These are phyloP conservation scores for Scarus forsteni DNA, from an alignment of 2,797 vertebrate species.

Conservation along the genomic window DNA sequence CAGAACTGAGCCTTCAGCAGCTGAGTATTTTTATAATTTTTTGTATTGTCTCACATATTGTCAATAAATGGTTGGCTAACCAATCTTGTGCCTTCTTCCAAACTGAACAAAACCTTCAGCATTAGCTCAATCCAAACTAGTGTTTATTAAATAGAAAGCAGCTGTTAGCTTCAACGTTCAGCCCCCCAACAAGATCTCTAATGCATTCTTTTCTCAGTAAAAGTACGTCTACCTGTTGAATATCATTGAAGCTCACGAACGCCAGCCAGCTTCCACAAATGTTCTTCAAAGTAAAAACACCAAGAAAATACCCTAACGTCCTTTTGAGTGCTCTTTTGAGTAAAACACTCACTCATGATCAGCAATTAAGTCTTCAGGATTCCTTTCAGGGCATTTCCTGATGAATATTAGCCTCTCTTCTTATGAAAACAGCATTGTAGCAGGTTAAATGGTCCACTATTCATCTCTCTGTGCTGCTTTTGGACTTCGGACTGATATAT, in stretches of 20 bases:
- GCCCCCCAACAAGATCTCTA: too few relatives aligned
- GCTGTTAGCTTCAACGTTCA: too few relatives aligned
- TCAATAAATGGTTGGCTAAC: too few relatives aligned
- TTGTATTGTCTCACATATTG: too few relatives aligned
- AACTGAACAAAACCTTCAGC: too few relatives aligned
- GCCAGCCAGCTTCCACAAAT: background rate
- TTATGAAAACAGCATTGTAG: constrained; percentile 21
- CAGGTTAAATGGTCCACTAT: constrained; percentile 39
- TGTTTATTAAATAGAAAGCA: too few relatives aligned
- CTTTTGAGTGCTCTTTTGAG: constrained; percentile 12
- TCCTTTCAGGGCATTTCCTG: constrained; percentile 22
- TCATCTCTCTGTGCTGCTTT: constrained; percentile 24
- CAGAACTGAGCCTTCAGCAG: too few relatives aligned
- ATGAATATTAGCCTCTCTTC: constrained; percentile 50
- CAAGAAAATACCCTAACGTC: constrained; percentile 6
- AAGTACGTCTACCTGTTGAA: too few relatives aligned
- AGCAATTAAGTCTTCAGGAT: constrained; percentile 30
- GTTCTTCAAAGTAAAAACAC: constrained; percentile 15
- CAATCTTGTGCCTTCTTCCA: too few relatives aligned
- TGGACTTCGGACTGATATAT: constrained; percentile 42
- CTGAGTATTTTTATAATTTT: too few relatives aligned
- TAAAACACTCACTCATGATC: constrained; percentile 22
- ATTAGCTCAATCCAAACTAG: too few relatives aligned
- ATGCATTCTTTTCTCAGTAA: too few relatives aligned
- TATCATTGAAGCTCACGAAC: background rate